phyloP scores from a whole-genome alignment of 2,113 vertebrate genomes.

The Clinocottus analis region DNA sequence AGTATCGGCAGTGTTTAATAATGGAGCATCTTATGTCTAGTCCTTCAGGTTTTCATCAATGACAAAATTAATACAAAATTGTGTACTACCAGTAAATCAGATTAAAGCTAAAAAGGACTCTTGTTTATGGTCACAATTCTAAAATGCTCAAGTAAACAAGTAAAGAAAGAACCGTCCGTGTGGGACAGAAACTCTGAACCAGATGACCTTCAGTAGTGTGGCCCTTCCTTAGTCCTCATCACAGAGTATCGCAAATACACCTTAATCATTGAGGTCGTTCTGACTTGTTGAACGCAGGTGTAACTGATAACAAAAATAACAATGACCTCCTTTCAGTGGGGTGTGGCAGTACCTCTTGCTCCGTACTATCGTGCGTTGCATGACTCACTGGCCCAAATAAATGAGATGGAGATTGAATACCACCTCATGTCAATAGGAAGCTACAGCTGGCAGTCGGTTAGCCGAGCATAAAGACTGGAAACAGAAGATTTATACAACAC shows the following conservation, averaged over 20 bases:
- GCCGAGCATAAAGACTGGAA: background rate
- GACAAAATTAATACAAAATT: background rate
- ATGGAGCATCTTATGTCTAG: background rate
- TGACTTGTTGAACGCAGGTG: background rate
- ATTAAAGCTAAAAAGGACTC: constrained; percentile 3
- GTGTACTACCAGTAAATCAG: constrained; percentile 8
- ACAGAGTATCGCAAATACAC: background rate
- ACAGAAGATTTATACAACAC: background rate
- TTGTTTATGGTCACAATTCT: constrained; percentile 13
- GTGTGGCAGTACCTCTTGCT: too few species aligned
- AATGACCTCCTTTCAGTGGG: background rate
- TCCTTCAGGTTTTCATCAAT: background rate
- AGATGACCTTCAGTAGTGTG: constrained; percentile 22
- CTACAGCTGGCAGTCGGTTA: background rate
- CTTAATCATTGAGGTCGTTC: background rate
- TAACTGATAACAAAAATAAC: background rate
- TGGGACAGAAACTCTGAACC: constrained; percentile 29
- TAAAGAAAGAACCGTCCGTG: constrained; percentile 44
- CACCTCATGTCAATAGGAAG: background rate
- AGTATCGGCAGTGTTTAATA: constrained; percentile 52
- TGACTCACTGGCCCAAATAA: background rate
- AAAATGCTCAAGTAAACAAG: constrained; percentile 31
- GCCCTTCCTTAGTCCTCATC: background rate
- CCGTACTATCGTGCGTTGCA: background rate
- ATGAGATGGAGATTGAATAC: background rate